Base-by-base conservation (phyloP, 2,113 vertebrate genomes). In the Brienomyrus brachyistius region DNA sequence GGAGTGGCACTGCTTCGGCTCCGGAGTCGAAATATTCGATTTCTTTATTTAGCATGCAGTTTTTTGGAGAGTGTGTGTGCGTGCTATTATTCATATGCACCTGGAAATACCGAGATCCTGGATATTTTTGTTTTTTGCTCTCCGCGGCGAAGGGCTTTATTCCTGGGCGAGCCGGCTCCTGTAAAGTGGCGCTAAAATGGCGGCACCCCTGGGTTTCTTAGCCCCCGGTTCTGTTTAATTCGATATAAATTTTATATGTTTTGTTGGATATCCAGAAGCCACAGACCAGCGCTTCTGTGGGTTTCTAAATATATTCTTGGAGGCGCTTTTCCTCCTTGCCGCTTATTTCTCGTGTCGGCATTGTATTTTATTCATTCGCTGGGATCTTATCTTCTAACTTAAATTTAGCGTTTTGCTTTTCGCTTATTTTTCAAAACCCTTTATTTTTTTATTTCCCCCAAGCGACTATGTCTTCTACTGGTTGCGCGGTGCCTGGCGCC, bases 391-490 rank as follows among this genome's bases (percentile, higher is more conserved):
- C n/a, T 21, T 50, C 47, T 77, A 19, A 48, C 17, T 27, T 74
- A 70, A 47, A 47, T 13, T 15, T 1, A 5, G 10, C 10, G 0
- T 74, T 50, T 40, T 82, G 54, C 31, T 7, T 17, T 56, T 70
- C 51, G 52, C 40, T 77, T 89, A 21, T 45, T 43, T 35, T 35
- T 31, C 19, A 56, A 56, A 21, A 19, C 4, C 83, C 9, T 82
- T 89, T n/a, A n/a, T 80, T 27, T 86, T 40, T 91, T 86, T 90
- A 59, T 77, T 82, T 88, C 2, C 10, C 3, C 50, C 43, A 86
- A 95, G 94, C 93, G 94, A 92, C 94, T 91, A 96, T 96, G 96
- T 94, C 96, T 93, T 94, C 93, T 92, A 93, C 96, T 92, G 95
- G 94, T 91, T 95, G 95, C 92, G 92, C 91, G 92, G 93, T 94